Conservation (phyloP, 2,797 vertebrate genomes). For the Gastrophryne carolinensis region DNA sequence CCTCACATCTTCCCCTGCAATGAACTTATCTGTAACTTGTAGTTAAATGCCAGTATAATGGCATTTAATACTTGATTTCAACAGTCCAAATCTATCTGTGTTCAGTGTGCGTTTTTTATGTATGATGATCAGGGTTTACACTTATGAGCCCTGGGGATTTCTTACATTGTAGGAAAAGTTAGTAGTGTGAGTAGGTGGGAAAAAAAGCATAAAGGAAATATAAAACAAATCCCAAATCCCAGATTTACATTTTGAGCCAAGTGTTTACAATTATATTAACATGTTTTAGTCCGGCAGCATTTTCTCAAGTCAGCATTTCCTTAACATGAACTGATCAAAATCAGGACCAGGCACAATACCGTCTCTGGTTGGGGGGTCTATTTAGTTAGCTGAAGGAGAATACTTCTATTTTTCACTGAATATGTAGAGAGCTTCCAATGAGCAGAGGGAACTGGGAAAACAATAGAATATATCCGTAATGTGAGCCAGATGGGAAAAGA, state of each 20-base stretch:
- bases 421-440: constrained; percentile 37
- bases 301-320: constrained; percentile 5
- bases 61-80: constrained; percentile 40
- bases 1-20: constrained; percentile 5
- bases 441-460: constrained; percentile 14
- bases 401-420: constrained; percentile 19
- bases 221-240: neutral
- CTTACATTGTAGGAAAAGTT: constrained; percentile 2
- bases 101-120: constrained; percentile 19
- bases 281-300: constrained; percentile 28
- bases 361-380: constrained; percentile 14
- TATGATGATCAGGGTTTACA: constrained; percentile 23
- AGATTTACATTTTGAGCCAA: constrained; percentile 14
- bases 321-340: constrained; percentile 9
- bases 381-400: constrained; percentile 49
- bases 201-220: neutral
- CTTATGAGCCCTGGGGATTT: neutral
- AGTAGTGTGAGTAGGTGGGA: neutral
- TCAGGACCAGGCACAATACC: constrained; percentile 2
- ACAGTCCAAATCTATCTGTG: constrained; percentile 21
- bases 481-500: constrained; percentile 33
- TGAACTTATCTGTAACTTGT: constrained; percentile 19
- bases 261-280: neutral
- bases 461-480: constrained; percentile 26
- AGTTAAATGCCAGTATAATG: constrained; percentile 43